phyloP scores from a whole-genome alignment of 2,113 vertebrate genomes.

The Gymnarchus niloticus region DNA sequence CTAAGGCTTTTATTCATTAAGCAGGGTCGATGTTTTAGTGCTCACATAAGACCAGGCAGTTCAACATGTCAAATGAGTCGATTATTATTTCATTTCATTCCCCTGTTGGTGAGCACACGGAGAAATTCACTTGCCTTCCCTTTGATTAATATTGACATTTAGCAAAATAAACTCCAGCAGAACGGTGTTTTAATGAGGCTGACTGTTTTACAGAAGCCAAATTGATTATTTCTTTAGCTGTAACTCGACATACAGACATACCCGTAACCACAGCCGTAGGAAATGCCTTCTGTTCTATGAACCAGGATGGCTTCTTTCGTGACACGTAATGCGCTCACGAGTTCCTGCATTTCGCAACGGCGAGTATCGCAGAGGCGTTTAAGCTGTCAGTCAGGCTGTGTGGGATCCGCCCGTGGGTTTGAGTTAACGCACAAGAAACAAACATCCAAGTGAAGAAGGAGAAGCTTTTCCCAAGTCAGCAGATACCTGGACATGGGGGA shows the following conservation, averaged over 20 bases:
- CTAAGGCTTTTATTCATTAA: background rate
- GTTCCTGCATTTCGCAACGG: background rate
- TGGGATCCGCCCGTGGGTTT: constrained; percentile 39
- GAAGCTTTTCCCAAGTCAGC: constrained; percentile 44
- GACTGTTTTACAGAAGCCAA: constrained; percentile 17
- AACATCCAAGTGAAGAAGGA: constrained; percentile 53
- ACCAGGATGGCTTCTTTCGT: background rate
- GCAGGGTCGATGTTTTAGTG: too few species aligned
- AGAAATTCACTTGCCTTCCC: background rate
- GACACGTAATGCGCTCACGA: background rate
- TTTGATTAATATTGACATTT: constrained; percentile 18
- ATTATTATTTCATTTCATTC: constrained; percentile 8
- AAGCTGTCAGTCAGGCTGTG: constrained; percentile 60
- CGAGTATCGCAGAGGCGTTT: constrained; percentile 31
- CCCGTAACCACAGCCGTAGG: background rate
- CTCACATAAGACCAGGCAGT: background rate
- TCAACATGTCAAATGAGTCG: background rate
- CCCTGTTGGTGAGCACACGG: background rate
- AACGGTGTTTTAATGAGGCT: background rate
- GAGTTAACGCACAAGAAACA: constrained; percentile 67
- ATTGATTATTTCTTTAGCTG: constrained; percentile 19
- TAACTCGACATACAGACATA: constrained; percentile 8
- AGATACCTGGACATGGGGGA: constrained; percentile 52
- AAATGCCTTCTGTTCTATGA: constrained; percentile 8
- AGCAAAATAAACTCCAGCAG: constrained; percentile 13